phyloP scores from a whole-genome alignment of 1,140 invertebrate genomes.

The Parapsyche elsis region DNA sequence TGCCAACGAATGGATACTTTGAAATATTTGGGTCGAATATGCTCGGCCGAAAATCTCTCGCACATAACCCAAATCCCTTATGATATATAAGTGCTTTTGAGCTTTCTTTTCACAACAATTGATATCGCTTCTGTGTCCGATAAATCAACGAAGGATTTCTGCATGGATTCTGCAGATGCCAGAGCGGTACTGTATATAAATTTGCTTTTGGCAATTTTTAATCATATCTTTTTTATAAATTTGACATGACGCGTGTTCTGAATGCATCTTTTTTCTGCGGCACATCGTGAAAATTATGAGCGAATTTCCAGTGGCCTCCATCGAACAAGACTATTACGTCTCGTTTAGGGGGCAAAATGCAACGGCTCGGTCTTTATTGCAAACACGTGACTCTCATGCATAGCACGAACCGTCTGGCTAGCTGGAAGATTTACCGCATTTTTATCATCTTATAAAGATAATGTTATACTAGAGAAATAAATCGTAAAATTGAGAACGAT shows the following conservation, averaged over 20 bases:
- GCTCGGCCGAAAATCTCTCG: not conserved
- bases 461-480: too few species aligned
- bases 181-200: not conserved
- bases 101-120: constrained; percentile 15
- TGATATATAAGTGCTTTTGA: not conserved
- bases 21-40: not conserved
- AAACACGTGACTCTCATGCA: not conserved
- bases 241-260: not conserved
- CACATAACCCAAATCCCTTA: not conserved
- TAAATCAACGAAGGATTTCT: constrained; percentile 14
- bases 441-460: too few species aligned
- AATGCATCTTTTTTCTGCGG: too few species aligned
- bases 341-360: not conserved
- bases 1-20: not conserved
- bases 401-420: too few species aligned
- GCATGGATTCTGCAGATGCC: not conserved
- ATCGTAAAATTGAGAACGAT: too few species aligned
- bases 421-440: too few species aligned
- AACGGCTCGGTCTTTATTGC: not conserved
- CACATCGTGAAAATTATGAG: too few species aligned
- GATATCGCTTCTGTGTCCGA: not conserved
- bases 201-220: not conserved
- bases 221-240: too few species aligned
- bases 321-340: not conserved
- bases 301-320: not conserved